These are phyloP conservation scores for Sterrhoptilus dennistouni DNA, from an alignment of 2,113 vertebrate species.

Conservation along the genomic window DNA sequence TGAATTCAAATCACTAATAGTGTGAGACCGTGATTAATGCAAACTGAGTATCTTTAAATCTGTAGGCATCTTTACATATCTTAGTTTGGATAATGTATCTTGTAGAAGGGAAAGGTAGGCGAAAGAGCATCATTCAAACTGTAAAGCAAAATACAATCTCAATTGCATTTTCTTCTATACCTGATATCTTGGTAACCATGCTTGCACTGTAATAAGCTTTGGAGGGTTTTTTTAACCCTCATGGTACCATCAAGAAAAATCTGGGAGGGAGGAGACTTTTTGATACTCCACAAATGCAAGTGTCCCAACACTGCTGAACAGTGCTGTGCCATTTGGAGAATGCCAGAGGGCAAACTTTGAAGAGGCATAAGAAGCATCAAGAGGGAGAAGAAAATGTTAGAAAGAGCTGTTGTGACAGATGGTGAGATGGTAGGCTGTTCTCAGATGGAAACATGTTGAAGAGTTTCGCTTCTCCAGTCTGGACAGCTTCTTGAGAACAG, in stretches of 20 bases:
- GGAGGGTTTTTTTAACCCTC: neutral
- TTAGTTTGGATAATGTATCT: neutral
- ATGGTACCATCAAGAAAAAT: neutral
- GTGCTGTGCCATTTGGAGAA: neutral
- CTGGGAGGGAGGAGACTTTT: neutral
- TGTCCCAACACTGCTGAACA: neutral
- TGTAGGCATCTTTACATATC: neutral
- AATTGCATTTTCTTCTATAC: neutral
- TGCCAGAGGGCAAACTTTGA: slow-evolving; percentile 12
- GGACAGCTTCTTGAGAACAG: slow-evolving; percentile 7
- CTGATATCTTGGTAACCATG: neutral
- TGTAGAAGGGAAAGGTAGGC: neutral
- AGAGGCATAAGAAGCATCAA: neutral
- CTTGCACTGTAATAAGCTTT: neutral
- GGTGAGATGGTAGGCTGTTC: neutral
- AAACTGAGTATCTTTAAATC: neutral
- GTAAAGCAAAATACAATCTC: neutral
- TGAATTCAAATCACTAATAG: neutral
- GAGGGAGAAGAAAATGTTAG: slow-evolving; percentile 13
- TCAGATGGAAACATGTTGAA: neutral
- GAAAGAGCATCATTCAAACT: neutral
- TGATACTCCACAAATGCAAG: neutral
- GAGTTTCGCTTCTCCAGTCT: neutral
- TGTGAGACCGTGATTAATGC: neutral
- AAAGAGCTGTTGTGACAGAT: slow-evolving; percentile 8